Evolutionary conservation across 2,797 vertebrate genomes (phyloP).

Genomic region (Etheostoma perlongum): DNA sequence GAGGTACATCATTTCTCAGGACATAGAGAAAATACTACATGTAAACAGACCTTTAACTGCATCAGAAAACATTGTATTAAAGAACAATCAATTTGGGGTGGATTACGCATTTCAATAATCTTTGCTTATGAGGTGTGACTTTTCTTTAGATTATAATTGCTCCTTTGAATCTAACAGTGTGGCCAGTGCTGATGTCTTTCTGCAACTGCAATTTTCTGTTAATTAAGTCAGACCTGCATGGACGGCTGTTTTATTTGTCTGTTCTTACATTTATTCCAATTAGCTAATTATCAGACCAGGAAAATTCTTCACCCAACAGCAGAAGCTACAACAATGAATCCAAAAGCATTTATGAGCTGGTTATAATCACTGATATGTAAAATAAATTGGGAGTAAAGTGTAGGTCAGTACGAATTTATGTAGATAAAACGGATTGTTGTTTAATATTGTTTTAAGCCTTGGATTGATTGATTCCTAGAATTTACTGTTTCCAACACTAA

Average conservation of each 20-base stretch:
- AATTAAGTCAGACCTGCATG: constrained; percentile 6
- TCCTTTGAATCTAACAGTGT: not conserved
- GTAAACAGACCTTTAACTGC: not conserved
- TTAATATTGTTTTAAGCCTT: constrained; percentile 10
- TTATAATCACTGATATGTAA: constrained; percentile 12
- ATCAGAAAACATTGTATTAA: not conserved
- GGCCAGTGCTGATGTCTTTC: constrained; percentile 1
- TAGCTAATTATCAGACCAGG: constrained; percentile 9
- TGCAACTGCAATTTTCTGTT: not conserved
- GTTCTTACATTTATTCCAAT: constrained; percentile 6
- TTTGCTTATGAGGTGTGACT: not conserved
- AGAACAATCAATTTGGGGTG: not conserved
- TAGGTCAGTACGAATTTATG: not conserved
- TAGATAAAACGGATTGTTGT: not conserved
- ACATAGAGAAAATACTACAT: not conserved
- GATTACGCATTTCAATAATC: not conserved
- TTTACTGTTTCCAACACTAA: constrained; percentile 4
- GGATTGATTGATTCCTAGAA: constrained; percentile 8
- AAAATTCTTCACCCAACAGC: not conserved
- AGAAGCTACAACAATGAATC: constrained; percentile 1
- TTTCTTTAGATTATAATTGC: constrained; percentile 1
- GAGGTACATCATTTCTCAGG: not conserved
- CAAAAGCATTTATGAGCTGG: not conserved
- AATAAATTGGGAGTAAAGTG: not conserved
- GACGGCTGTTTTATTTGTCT: constrained; percentile 6